These are phyloP conservation scores for Endomychus coccineus DNA, from an alignment of 2,888 invertebrate genomes.

Conservation along the genomic window DNA sequence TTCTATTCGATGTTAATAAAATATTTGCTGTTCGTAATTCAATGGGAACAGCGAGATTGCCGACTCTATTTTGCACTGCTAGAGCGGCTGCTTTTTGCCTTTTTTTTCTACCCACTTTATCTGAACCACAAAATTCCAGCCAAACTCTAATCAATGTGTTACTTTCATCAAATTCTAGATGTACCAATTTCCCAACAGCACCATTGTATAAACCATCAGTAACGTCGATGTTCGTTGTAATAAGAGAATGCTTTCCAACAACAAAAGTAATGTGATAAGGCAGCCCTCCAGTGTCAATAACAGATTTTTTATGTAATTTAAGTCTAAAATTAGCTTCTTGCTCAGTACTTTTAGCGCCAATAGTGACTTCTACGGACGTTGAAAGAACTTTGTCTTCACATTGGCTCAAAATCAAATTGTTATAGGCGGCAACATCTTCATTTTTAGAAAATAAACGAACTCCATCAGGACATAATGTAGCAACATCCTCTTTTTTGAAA, in stretches of 20 bases:
- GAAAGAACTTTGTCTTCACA: neutral
- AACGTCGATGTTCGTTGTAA: constrained; percentile 2
- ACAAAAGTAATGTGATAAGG: constrained; percentile 1
- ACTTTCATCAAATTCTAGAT: constrained; percentile 2
- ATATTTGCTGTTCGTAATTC: constrained; percentile 4
- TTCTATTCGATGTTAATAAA: constrained; percentile 1
- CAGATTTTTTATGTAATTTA: constrained; percentile 1
- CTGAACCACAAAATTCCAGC: constrained; percentile 2
- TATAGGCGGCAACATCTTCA: neutral
- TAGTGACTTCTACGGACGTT: neutral
- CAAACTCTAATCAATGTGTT: constrained; percentile 2
- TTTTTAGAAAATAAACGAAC: constrained; percentile 4
- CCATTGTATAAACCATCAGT: constrained; percentile 4
- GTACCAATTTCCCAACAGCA: constrained; percentile 1
- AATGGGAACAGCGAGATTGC: constrained; percentile 4
- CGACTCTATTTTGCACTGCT: neutral
- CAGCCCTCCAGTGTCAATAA: neutral
- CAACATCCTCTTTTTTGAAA: constrained; percentile 1
- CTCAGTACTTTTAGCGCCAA: neutral
- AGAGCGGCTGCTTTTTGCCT: constrained; percentile 5
- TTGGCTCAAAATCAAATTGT: neutral
- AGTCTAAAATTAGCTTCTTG: neutral
- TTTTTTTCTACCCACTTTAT: constrained; percentile 3
- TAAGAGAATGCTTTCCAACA: neutral
- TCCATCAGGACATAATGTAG: constrained; percentile 1